These are phyloP conservation scores for Nesometra sesokonis DNA, from an alignment of 35 echinoderm and acorn worm species.

Conservation along the genomic window DNA sequence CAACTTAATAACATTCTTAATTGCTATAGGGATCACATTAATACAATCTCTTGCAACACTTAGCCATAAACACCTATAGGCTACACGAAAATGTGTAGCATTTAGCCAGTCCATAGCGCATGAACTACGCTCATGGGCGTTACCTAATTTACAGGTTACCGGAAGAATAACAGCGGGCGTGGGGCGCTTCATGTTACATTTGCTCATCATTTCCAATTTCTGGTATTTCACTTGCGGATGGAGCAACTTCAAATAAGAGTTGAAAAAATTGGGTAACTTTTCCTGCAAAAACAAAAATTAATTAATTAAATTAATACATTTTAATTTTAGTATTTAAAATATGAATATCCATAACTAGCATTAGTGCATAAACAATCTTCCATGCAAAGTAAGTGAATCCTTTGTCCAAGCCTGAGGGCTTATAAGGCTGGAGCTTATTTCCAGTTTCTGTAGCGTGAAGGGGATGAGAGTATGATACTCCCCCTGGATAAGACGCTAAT, in stretches of 20 bases:
- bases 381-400: too few species aligned
- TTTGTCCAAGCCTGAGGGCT: too few species aligned
- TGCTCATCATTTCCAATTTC: conserved; percentile 11
- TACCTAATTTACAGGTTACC: neutral
- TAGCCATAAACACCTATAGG: conserved; percentile 13
- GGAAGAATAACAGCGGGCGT: neutral
- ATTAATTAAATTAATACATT: neutral
- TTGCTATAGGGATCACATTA: neutral
- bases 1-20: neutral
- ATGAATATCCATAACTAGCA: too few species aligned
- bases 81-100: conserved; percentile 53
- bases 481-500: too few species aligned
- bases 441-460: too few species aligned
- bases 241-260: conserved; percentile 50
- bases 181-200: neutral
- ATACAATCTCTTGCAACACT: neutral
- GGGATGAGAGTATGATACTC: too few species aligned
- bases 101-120: conserved; percentile 55
- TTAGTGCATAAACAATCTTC: too few species aligned
- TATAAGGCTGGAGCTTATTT: too few species aligned
- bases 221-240: conserved; percentile 42
- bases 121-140: neutral
- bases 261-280: conserved; percentile 65
- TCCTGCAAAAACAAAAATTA: conserved; percentile 35
- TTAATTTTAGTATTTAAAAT: too few species aligned